These are phyloP conservation scores for Prionace glauca DNA, from an alignment of 2,797 vertebrate species.

Conservation along the genomic window DNA sequence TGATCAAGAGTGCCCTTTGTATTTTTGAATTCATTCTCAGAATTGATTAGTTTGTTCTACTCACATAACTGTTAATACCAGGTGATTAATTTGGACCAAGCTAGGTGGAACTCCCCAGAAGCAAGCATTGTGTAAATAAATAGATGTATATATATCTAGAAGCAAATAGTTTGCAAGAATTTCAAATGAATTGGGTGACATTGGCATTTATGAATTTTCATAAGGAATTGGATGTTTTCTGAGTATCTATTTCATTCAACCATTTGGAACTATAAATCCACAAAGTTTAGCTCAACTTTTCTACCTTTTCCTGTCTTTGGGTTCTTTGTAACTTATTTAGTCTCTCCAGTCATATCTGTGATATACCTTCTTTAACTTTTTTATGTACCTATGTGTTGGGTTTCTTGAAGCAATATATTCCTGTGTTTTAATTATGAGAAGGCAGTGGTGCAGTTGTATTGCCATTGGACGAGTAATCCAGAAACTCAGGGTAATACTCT, in stretches of 20 bases:
- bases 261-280: not conserved
- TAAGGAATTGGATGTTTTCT: too few relatives aligned
- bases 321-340: not conserved
- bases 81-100: not conserved
- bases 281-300: not conserved
- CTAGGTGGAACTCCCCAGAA: not conserved
- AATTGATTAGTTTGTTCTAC: not conserved
- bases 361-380: not conserved
- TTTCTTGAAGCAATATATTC: not conserved
- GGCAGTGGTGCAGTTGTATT: too few relatives aligned
- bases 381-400: not conserved
- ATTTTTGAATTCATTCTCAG: not conserved
- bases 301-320: not conserved
- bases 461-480: too few relatives aligned
- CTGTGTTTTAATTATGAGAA: not conserved
- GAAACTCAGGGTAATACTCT: too few relatives aligned
- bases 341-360: not conserved
- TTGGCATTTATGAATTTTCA: too few relatives aligned
- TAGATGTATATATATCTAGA: not conserved
- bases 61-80: not conserved
- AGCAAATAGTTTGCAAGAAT: not conserved
- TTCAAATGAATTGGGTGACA: not conserved
- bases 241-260: not conserved
- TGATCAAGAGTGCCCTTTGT: not conserved
- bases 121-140: not conserved